phyloP scores from a whole-genome alignment of 2,797 vertebrate species.

The Phataginus tetradactyla region DNA sequence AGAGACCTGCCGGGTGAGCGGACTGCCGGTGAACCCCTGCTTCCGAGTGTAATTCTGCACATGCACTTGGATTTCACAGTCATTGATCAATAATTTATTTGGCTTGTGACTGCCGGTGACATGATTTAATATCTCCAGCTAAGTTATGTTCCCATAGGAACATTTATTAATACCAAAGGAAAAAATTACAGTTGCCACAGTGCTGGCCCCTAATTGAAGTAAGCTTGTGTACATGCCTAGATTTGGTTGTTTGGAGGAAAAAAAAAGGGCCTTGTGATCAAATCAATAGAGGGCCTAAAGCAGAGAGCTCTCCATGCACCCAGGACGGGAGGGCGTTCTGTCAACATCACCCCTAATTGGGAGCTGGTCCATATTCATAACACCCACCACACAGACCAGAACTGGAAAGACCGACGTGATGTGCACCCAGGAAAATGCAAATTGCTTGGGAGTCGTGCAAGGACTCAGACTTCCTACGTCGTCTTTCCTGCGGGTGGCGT shows the following conservation, averaged over 20 bases:
- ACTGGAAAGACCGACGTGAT: too few species aligned
- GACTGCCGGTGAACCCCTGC: background rate
- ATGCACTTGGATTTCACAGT: slow-evolving; percentile 70
- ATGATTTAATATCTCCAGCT: slow-evolving; percentile 72
- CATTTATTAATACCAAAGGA: background rate
- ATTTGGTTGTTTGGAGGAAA: too few species aligned
- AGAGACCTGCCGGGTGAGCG: background rate
- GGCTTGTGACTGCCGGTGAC: slow-evolving; percentile 37
- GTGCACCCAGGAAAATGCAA: background rate
- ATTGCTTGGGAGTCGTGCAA: background rate
- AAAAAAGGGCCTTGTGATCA: background rate
- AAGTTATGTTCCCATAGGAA: slow-evolving; percentile 58
- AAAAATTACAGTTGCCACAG: background rate
- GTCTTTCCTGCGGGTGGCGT: background rate
- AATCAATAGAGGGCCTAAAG: background rate
- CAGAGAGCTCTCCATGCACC: background rate
- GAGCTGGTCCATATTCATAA: background rate
- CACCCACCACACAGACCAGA: background rate
- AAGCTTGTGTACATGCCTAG: background rate
- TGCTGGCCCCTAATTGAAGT: background rate
- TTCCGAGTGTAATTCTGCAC: slow-evolving; percentile 47
- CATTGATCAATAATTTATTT: slow-evolving; percentile 73
- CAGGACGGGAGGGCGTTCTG: fast-evolving
- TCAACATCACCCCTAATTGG: background rate
- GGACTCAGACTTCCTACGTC: background rate